Evolutionary conservation across 2,797 vertebrate genomes (phyloP).

Genomic region (Sebastes matsubarae): DNA sequence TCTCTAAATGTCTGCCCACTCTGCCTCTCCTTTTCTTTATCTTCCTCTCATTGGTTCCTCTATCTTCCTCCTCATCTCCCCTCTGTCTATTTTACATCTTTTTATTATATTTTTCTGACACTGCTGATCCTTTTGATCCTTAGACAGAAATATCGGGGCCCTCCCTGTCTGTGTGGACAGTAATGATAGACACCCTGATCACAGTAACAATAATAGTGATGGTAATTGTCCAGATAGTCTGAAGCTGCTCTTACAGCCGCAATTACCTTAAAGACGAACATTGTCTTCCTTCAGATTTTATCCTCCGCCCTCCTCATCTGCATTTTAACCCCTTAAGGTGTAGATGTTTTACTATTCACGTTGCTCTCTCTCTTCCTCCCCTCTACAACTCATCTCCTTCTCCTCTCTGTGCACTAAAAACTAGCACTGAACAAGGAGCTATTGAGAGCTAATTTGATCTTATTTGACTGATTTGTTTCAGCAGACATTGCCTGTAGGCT

Average conservation of each 20-base stretch:
- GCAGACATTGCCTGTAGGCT: slow-evolving; percentile 39
- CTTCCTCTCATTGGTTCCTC: slow-evolving; percentile 27
- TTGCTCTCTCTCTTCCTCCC: slow-evolving; percentile 10
- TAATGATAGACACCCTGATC: slow-evolving; percentile 24
- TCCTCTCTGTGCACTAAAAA: slow-evolving; percentile 42
- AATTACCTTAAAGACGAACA: slow-evolving; percentile 43
- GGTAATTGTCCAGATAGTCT: slow-evolving; percentile 35
- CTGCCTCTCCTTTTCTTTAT: slow-evolving; percentile 46
- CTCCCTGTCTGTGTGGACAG: slow-evolving; percentile 10
- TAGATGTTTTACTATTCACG: slow-evolving; percentile 50
- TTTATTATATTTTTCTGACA: neutral
- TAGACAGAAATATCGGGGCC: neutral
- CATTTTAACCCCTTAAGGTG: slow-evolving; percentile 60
- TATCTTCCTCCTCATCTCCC: slow-evolving; percentile 13
- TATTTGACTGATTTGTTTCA: slow-evolving; percentile 64
- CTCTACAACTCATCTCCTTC: slow-evolving; percentile 9
- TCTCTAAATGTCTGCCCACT: slow-evolving; percentile 61
- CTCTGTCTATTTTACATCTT: slow-evolving; percentile 12
- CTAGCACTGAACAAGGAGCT: slow-evolving; percentile 48
- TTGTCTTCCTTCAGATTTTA: slow-evolving; percentile 41
- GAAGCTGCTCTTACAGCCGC: slow-evolving; percentile 9
- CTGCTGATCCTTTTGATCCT: neutral
- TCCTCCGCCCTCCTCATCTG: slow-evolving; percentile 58
- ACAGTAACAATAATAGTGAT: slow-evolving; percentile 25
- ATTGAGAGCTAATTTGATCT: slow-evolving; percentile 58